Conservation (phyloP, 2,113 vertebrate species). For the Nicator chloris region DNA sequence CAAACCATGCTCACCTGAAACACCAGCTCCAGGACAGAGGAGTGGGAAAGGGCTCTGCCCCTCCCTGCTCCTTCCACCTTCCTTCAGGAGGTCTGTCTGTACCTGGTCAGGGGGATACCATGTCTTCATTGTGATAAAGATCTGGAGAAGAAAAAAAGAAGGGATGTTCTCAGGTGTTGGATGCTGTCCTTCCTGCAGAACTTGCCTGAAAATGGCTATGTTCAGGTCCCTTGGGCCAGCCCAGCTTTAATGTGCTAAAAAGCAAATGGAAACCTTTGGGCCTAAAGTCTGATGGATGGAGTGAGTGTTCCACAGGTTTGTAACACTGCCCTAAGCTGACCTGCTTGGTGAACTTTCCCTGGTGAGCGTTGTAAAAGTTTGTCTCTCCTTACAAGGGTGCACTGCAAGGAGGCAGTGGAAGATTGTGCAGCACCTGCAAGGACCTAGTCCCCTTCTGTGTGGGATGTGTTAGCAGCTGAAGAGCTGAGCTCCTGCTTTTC, state of each 20-base stretch:
- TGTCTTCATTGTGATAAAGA: not conserved
- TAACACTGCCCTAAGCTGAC: not conserved
- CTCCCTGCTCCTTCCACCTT: not conserved
- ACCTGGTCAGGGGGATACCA: not conserved
- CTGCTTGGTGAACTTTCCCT: not conserved
- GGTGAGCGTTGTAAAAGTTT: not conserved
- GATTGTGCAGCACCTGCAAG: not conserved
- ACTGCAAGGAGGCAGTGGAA: not conserved
- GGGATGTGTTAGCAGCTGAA: conserved; percentile 20
- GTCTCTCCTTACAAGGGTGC: not conserved
- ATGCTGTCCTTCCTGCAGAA: not conserved
- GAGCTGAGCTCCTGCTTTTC: conserved; percentile 37
- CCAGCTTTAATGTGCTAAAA: not conserved
- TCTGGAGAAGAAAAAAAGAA: not conserved
- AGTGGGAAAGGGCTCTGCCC: not conserved
- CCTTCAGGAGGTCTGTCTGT: not conserved
- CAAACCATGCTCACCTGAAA: not conserved
- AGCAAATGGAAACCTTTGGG: not conserved
- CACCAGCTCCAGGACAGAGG: not conserved
- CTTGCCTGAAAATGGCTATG: not conserved
- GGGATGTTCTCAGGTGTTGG: not conserved
- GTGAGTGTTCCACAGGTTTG: not conserved
- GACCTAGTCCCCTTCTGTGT: conserved; percentile 7
- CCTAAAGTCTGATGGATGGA: not conserved
- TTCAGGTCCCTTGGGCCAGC: not conserved